Conservation (phyloP, 2,797 vertebrate genomes). For the Cyprinodon diabolis region DNA sequence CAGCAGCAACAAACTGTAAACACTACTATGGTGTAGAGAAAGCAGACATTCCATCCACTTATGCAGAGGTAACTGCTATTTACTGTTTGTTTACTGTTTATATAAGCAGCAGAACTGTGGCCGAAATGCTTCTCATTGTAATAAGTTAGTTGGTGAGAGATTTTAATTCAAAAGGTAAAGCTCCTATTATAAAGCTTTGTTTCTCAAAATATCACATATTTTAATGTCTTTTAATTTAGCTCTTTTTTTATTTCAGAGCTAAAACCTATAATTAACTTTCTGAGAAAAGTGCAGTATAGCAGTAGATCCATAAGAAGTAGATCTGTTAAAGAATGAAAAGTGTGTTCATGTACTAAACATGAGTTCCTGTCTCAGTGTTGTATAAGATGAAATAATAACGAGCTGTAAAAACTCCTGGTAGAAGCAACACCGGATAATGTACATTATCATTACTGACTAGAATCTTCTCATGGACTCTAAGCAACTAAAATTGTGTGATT, state of each 20-base stretch:
- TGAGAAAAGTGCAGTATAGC: not conserved
- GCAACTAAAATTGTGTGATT: not conserved
- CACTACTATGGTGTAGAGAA: slow-evolving; percentile 99
- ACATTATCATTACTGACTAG: not conserved
- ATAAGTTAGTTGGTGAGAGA: not conserved
- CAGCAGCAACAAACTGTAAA: slow-evolving; percentile 97
- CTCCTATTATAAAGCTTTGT: not conserved
- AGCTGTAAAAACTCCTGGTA: not conserved
- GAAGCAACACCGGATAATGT: not conserved
- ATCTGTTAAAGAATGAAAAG: not conserved
- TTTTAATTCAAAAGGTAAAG: not conserved
- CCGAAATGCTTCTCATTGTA: not conserved
- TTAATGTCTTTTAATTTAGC: not conserved
- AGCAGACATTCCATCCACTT: slow-evolving; percentile 97
- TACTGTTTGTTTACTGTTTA: not conserved
- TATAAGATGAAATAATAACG: not conserved
- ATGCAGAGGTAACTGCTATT: slow-evolving; percentile 88
- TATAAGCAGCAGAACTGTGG: not conserved
- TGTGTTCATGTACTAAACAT: not conserved
- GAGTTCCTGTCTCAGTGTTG: not conserved
- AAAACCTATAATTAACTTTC: not conserved
- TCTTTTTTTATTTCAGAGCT: too few species aligned
- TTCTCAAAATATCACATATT: not conserved
- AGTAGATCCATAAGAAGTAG: not conserved
- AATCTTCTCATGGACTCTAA: not conserved